A percentile compares a stretch with the other conserved stretches of the same genome.
These are phyloP conservation scores for Lophotis ruficrista DNA, from an alignment of 2,113 vertebrate genomes.

Conservation along the genomic window DNA sequence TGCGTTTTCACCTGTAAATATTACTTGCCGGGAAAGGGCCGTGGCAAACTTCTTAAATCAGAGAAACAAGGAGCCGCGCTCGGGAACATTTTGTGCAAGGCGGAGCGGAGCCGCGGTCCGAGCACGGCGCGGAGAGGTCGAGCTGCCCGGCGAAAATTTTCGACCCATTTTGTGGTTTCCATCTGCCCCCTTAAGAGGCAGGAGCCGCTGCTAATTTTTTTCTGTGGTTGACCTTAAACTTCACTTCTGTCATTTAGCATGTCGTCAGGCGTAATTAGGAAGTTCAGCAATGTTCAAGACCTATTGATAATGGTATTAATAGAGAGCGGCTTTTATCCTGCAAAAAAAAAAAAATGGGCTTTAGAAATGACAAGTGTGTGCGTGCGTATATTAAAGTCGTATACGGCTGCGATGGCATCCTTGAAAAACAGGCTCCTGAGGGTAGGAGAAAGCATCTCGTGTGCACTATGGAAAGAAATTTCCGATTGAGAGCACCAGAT, in stretches of 20 bases:
- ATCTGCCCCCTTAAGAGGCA: background rate
- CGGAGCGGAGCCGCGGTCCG: background rate
- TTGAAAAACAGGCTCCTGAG: background rate
- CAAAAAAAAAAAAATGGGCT: background rate
- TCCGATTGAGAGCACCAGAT: background rate
- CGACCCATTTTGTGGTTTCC: background rate
- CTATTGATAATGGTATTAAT: background rate
- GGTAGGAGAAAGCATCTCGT: background rate
- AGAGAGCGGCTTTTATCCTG: background rate
- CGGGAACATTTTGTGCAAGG: background rate
- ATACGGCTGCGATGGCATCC: background rate
- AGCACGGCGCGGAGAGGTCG: background rate
- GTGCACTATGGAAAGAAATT: background rate
- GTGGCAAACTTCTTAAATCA: slow-evolving; percentile 14
- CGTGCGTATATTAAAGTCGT: background rate
- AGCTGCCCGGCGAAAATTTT: background rate
- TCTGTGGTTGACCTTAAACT: background rate
- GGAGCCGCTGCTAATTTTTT: background rate
- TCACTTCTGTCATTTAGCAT: background rate
- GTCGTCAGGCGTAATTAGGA: background rate
- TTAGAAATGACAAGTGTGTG: background rate
- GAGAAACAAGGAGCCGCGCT: background rate
- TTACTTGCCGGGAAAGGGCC: slow-evolving; percentile 26
- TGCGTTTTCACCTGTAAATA: slow-evolving; percentile 50
- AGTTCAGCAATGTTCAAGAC: background rate